Base-by-base conservation (phyloP, 2,888 invertebrate genomes). In the Coecobrya sp. region DNA sequence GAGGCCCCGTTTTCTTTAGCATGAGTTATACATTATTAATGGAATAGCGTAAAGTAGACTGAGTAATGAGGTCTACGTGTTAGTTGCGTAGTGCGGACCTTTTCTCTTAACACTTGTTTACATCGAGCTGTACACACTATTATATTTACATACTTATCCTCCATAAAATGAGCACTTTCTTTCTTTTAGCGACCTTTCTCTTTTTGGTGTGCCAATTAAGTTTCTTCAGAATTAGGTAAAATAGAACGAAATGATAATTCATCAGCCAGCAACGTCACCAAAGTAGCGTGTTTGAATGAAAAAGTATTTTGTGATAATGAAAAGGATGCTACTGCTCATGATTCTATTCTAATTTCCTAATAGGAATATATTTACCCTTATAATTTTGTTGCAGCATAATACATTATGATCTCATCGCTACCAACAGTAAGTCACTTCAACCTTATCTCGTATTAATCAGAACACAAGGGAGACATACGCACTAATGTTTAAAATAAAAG, bases 221-320 rank as follows among this genome's bases (percentile, higher is more conserved):
- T 55, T 82, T 82, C 62, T 62, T 62, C 36, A 62, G 62, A 82
- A 82, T 59, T 62, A 42, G 82, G 82, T 62, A 62, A 59, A 82
- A 42, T 62, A 42, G 82, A 82, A 62, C 62, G 36, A 62, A 62
- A 62, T 82, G 82, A 82, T 82, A 82, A 82, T 82, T 82, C 82
- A 62, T 62, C 22, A 82, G 82, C 82, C 59, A 62, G 59, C 62
- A 62, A 82, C 82, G 82, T 82, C 62, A 7, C 36, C 2, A 36
- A 7, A 62, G 16, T 22, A 30, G 62, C 42, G 27, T 82, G 52
- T 52, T 82, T 82, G 36, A 62, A 62, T 70, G 79, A 27, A 59
- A 82, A 82, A 30, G 82, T n/a, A 59, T 36, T 62, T 52, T 49
- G 16, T 52, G 52, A 79, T 27, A 62, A 82, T 82, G 55, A 55